Evolutionary conservation across 2,113 vertebrate species (phyloP).

Genomic region (Octodon degus): DNA sequence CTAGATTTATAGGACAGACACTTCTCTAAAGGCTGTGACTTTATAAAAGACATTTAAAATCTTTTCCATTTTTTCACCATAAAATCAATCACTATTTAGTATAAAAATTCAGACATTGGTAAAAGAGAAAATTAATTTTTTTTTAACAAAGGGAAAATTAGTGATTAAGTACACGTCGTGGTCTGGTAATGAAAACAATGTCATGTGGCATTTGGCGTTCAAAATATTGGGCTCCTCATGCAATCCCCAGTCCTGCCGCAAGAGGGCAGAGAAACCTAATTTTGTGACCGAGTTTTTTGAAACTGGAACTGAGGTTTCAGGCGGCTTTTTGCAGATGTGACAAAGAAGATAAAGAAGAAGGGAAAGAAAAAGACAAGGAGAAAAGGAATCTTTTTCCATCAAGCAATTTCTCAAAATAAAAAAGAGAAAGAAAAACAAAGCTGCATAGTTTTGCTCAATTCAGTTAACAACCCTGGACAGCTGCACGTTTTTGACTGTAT

Average conservation of each 20-base stretch:
- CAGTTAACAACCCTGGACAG: neutral
- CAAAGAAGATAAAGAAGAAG: neutral
- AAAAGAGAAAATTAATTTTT: neutral
- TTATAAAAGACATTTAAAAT: constrained; percentile 18
- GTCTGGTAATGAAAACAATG: neutral
- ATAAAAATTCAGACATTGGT: neutral
- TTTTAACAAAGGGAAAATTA: neutral
- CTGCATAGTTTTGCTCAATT: neutral
- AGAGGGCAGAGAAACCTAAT: constrained; percentile 57
- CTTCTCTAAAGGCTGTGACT: neutral
- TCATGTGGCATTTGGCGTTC: neutral
- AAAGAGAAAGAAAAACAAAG: neutral
- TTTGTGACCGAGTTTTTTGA: neutral
- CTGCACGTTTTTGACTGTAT: neutral
- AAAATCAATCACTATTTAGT: neutral
- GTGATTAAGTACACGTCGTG: no score
- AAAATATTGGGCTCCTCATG: neutral
- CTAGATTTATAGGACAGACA: neutral
- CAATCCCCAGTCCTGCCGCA: neutral
- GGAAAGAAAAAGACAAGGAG: neutral
- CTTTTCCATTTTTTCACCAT: neutral
- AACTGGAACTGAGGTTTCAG: neutral
- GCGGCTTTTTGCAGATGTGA: neutral
- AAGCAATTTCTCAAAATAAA: neutral
- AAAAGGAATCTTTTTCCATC: neutral